These are phyloP conservation scores for Borostomias antarcticus DNA, from an alignment of 2,797 vertebrate species.

Conservation along the genomic window DNA sequence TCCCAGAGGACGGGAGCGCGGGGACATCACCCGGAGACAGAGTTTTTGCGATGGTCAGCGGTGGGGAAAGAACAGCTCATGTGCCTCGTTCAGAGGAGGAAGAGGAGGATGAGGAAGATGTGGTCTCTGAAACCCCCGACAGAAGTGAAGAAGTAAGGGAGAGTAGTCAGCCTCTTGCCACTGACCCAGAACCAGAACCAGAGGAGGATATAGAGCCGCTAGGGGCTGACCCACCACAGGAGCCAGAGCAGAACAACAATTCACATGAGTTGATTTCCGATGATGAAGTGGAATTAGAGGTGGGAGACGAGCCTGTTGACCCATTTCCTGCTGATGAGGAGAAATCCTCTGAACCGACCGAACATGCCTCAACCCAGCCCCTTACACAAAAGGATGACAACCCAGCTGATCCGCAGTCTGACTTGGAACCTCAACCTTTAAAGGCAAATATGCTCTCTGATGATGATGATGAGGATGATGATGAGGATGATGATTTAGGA, in stretches of 20 bases:
- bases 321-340: conserved; percentile 20
- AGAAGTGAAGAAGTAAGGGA: conserved; percentile 7
- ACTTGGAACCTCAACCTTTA: neutral
- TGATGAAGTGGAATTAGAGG: conserved; percentile 4
- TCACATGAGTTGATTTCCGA: conserved; percentile 15
- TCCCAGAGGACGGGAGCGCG: conserved; percentile 48
- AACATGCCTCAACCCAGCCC: conserved; percentile 12
- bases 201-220: conserved; percentile 9
- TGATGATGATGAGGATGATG: too few species aligned
- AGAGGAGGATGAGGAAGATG: conserved; percentile 34
- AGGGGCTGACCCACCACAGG: conserved; percentile 26
- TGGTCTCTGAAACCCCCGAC: conserved; percentile 21
- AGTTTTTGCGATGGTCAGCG: conserved; percentile 73
- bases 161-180: too few species aligned
- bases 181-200: conserved; percentile 7
- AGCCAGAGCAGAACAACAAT: conserved; percentile 28
- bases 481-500: too few species aligned
- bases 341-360: conserved; percentile 19
- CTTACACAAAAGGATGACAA: conserved; percentile 9
- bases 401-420: neutral
- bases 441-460: neutral
- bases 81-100: conserved; percentile 58
- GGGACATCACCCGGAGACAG: conserved; percentile 68
- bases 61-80: conserved; percentile 50
- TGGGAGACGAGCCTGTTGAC: conserved; percentile 30